Percentiles rank a stretch among this genome's conserved stretches.
Evolutionary conservation across 2,888 invertebrate genomes (phyloP).

Genomic region (Caenorhabditis sp.): DNA sequence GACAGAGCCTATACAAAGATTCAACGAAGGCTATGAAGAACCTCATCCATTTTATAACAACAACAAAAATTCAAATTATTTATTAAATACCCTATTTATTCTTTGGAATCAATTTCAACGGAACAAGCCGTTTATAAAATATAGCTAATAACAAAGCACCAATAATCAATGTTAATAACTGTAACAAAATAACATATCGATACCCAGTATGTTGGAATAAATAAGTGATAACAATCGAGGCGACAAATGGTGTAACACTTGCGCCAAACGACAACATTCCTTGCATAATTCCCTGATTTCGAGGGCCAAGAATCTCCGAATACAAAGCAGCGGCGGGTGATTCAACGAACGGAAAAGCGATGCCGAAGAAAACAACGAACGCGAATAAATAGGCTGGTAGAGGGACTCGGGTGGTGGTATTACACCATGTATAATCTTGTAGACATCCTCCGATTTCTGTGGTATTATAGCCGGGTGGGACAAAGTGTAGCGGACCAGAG

Average conservation of each 20-base stretch:
- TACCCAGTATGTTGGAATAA: constrained; percentile 55
- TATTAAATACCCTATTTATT: neutral
- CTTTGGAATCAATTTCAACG: constrained; percentile 42
- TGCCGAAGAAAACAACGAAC: constrained; percentile 44
- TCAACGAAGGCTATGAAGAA: too few relatives aligned
- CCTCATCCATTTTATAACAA: too few relatives aligned
- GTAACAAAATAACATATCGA: constrained; percentile 39
- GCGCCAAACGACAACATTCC: constrained; percentile 53
- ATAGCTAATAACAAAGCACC: constrained; percentile 33
- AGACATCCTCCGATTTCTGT: constrained; percentile 44
- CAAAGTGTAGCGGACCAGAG: constrained; percentile 42
- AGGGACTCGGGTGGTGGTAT: constrained; percentile 36
- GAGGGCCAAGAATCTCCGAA: constrained; percentile 50
- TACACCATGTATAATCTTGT: constrained; percentile 46
- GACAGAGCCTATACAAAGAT: too few relatives aligned
- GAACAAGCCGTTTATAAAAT: constrained; percentile 46
- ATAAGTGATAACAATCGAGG: constrained; percentile 50
- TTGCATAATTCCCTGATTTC: constrained; percentile 56
- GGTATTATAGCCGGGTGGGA: constrained; percentile 37
- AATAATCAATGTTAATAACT: constrained; percentile 35
- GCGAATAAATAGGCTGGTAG: constrained; percentile 44
- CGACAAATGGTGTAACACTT: constrained; percentile 48
- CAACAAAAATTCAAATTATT: too few relatives aligned
- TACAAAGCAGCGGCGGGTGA: constrained; percentile 48
- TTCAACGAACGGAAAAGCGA: constrained; percentile 52